Base-by-base conservation (phyloP, 1,140 invertebrate species). In the Pseudoatta argentina region DNA sequence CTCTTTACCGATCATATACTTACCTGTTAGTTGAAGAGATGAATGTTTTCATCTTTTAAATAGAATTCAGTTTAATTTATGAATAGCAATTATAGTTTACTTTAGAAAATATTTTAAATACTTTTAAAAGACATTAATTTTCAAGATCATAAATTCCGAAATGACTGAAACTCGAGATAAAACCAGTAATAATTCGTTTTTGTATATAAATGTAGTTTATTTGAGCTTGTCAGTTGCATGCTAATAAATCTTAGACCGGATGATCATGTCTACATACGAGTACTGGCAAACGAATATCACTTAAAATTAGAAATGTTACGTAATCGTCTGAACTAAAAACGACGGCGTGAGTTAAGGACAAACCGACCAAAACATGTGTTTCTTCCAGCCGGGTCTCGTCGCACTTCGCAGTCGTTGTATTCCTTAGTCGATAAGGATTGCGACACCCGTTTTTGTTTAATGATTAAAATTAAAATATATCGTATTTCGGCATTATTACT, bases 391-490 rank as follows among this genome's bases (percentile, higher is more conserved):
- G n/a, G 18, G 18, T 86, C 18, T 64, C 27, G 75, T 85, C 73
- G 63, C 48, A 83, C 39, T 69, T 85, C 78, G 63, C 55, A 85
- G 0, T 73, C 21, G 12, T 88, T 85, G 63, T 44, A 71, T n/a
- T 59, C 57, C 30, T 53, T 57, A 6, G 16, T 53, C 59, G 77
- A 67, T 72, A 51, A 69, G 55, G 61, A 85, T 39, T 75, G 53
- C 44, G 6, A 3, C 72, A 87, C 44, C 55, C 81, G 76, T 53
- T 30, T 30, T 72, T 73, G 66, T 55, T 71, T 34, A 83, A 61
- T 53, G 53, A 30, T 63, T 87, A 86, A 88, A 85, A 55, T 85
- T 85, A 79, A 48, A 79, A 39, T 39, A 44, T 4, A 44, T 27
- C 81, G 61, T 10, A 24, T 72, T 72, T 57, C 16, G 27, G 3